phyloP scores from a whole-genome alignment of 1,140 invertebrate genomes.

The Procambarus clarkii region DNA sequence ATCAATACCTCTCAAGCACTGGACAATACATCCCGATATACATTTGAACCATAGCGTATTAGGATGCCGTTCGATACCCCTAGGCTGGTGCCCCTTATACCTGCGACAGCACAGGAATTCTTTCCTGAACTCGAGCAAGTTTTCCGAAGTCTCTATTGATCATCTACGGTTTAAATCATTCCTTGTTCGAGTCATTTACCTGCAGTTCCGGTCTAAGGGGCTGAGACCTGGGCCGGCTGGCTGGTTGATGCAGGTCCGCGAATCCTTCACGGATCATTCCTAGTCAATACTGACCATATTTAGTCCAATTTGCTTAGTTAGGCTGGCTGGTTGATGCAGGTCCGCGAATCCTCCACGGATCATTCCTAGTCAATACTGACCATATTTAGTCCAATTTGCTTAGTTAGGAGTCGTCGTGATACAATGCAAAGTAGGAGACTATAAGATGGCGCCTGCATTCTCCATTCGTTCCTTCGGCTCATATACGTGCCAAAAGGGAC shows the following conservation, averaged over 20 bases:
- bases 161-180: neutral
- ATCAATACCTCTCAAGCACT: too few species aligned
- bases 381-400: constrained; percentile 8
- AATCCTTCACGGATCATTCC: neutral
- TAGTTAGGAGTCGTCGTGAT: neutral
- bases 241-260: neutral
- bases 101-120: too few species aligned
- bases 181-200: too few species aligned
- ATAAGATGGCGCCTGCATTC: neutral
- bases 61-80: too few species aligned
- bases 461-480: neutral
- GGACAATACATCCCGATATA: too few species aligned
- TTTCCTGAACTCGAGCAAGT: too few species aligned
- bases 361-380: neutral
- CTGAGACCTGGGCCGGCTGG: too few species aligned
- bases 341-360: neutral
- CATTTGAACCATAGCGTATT: too few species aligned
- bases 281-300: neutral
- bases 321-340: neutral
- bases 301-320: constrained; percentile 5
- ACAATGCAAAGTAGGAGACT: neutral
- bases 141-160: neutral
- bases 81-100: too few species aligned
- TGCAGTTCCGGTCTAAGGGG: too few species aligned
- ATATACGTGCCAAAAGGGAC: neutral